A percentile compares a stretch with the other conserved stretches of the same genome.
Evolutionary conservation across 2,888 invertebrate genomes (phyloP).

Genomic region (Pocota personata): DNA sequence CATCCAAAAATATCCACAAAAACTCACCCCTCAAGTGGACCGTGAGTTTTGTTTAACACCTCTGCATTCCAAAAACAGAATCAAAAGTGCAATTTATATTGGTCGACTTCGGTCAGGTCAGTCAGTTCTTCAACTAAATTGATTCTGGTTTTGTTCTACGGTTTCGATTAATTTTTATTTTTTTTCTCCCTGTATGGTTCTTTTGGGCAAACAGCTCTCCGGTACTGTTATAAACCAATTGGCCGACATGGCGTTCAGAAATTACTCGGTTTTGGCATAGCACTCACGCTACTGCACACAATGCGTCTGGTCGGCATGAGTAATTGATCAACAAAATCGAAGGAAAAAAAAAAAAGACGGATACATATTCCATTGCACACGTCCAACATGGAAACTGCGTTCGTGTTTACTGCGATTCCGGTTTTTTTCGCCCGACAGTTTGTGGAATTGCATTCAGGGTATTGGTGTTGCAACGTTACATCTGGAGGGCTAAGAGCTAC

Average conservation of each 20-base stretch:
- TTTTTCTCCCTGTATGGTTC: not conserved
- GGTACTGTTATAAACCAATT: constrained; percentile 12
- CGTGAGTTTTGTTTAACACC: constrained; percentile 32
- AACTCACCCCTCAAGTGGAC: not conserved
- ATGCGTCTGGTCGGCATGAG: constrained; percentile 24
- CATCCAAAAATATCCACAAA: not conserved
- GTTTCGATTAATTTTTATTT: constrained; percentile 1
- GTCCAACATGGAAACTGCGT: constrained; percentile 51
- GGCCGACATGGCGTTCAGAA: constrained; percentile 9
- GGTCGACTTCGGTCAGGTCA: not conserved
- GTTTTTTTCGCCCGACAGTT: constrained; percentile 6
- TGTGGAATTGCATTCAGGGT: constrained; percentile 33
- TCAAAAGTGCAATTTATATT: constrained; percentile 23
- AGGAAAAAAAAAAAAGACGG: not conserved
- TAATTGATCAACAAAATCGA: constrained; percentile 56
- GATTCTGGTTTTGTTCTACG: constrained; percentile 27
- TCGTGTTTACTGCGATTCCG: constrained; percentile 47
- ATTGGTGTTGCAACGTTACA: constrained; percentile 30
- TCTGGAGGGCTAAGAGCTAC: constrained; percentile 5
- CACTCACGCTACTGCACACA: not conserved
- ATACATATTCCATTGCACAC: not conserved
- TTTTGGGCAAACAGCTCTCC: not conserved
- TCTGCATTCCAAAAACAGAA: not conserved
- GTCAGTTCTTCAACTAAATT: constrained; percentile 38
- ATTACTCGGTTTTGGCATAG: constrained; percentile 20